A percentile compares a stretch with the other conserved stretches of the same genome.
Conservation (phyloP, 1,140 invertebrate genomes). For the Psilanteris sp. region DNA sequence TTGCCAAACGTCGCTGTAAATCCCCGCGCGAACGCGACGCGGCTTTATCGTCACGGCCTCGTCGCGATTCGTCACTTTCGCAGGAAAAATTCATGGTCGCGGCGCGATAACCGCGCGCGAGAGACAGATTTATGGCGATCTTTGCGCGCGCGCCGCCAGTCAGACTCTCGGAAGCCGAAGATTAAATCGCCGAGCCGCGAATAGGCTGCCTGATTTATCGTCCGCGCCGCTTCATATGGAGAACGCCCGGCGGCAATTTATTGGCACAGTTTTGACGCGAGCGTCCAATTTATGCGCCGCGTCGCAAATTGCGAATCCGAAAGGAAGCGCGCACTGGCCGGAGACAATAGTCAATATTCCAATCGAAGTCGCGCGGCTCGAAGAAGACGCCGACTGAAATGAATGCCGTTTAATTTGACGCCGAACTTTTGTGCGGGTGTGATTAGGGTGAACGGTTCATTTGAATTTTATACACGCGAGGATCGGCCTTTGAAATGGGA, state of each 20-base stretch:
- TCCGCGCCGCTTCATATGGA: slow-evolving; percentile 15
- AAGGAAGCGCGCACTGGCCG: no score
- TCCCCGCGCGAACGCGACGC: not conserved
- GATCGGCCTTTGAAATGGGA: no score
- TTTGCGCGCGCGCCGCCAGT: slow-evolving; percentile 18
- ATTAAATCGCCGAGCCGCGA: slow-evolving; percentile 45
- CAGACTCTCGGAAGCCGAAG: slow-evolving; percentile 41
- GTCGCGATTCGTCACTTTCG: slow-evolving; percentile 9
- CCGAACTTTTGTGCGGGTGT: no score
- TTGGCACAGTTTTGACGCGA: slow-evolving; percentile 30
- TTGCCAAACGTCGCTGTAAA: slow-evolving; percentile 28
- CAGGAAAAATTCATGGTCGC: slow-evolving; percentile 46
- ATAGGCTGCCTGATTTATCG: slow-evolving; percentile 45
- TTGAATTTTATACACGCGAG: no score
- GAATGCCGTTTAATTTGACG: no score
- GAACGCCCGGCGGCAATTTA: slow-evolving; percentile 28
- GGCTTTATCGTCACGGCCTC: slow-evolving; percentile 19
- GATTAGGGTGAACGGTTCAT: no score
- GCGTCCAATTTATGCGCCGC: slow-evolving; percentile 21
- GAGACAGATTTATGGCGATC: slow-evolving; percentile 41
- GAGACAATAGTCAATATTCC: no score
- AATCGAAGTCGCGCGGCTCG: no score
- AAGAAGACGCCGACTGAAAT: no score
- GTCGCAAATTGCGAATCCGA: not conserved
- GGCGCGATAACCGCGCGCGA: slow-evolving; percentile 23